phyloP scores from a whole-genome alignment of 2,888 invertebrate species.

The Oxycera nigricornis region DNA sequence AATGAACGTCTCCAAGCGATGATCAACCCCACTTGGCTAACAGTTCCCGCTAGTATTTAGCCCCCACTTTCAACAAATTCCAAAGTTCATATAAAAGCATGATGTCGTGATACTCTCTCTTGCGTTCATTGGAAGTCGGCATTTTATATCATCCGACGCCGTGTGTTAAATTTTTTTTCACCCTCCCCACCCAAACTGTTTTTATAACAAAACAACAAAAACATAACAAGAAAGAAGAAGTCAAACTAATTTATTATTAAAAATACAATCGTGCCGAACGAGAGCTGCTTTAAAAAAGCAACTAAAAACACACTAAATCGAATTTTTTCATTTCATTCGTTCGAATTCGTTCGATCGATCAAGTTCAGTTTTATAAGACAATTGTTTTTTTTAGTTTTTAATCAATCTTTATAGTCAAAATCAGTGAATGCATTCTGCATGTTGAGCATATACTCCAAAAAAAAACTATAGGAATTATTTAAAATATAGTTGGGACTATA shows the following conservation, averaged over 20 bases:
- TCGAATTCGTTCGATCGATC: slow-evolving; percentile 21
- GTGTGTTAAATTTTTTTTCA: slow-evolving; percentile 46
- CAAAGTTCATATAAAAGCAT: slow-evolving; percentile 53
- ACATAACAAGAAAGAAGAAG: slow-evolving; percentile 32
- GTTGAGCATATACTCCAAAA: no score
- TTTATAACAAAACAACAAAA: no score
- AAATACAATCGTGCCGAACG: slow-evolving; percentile 8
- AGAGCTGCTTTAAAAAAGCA: slow-evolving; percentile 7
- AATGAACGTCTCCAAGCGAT: background rate
- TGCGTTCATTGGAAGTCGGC: slow-evolving; percentile 54
- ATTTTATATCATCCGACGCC: slow-evolving; percentile 51
- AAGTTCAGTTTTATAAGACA: slow-evolving; percentile 16
- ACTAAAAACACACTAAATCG: slow-evolving; percentile 27
- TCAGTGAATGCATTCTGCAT: no score
- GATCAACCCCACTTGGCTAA: slow-evolving; percentile 41
- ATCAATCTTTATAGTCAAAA: no score
- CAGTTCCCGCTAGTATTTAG: slow-evolving; percentile 43
- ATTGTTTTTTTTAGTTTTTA: background rate
- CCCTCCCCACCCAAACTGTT: no score
- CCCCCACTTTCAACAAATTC: slow-evolving; percentile 48
- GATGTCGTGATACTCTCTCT: slow-evolving; percentile 53
- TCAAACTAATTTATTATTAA: no score
- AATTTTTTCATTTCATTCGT: slow-evolving; percentile 35
- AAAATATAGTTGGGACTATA: slow-evolving; percentile 18
- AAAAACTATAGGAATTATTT: no score